Percentiles rank a stretch among this genome's conserved stretches.
These are phyloP conservation scores for Poecilia latipinna DNA, from an alignment of 2,113 vertebrate species.

Conservation along the genomic window DNA sequence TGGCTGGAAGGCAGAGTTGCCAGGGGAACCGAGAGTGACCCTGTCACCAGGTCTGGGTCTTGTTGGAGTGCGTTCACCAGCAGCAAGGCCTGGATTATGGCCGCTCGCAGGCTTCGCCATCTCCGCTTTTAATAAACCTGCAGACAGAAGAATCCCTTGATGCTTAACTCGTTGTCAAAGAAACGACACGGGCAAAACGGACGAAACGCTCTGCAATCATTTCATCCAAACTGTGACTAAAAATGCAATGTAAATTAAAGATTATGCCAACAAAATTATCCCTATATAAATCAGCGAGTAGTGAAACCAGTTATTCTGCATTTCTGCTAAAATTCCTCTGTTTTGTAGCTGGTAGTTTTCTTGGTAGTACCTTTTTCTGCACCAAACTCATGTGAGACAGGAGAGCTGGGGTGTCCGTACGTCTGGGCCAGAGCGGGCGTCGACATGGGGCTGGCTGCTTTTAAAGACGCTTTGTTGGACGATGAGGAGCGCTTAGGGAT, in stretches of 20 bases:
- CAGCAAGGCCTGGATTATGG: slow-evolving; percentile 79
- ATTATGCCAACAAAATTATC: too few species aligned
- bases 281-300: too few species aligned
- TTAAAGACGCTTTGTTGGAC: slow-evolving; percentile 80
- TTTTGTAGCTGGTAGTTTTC: background rate
- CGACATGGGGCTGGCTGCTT: slow-evolving; percentile 77
- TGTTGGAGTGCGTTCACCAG: slow-evolving; percentile 89
- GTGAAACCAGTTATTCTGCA: too few species aligned
- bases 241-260: too few species aligned
- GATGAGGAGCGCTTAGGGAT: slow-evolving; percentile 77
- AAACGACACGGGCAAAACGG: background rate
- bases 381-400: slow-evolving; percentile 81
- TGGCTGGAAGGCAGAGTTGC: slow-evolving; percentile 98
- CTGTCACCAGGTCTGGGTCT: slow-evolving; percentile 87
- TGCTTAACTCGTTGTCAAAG: background rate
- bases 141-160: background rate
- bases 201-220: background rate
- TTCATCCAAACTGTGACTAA: too few species aligned
- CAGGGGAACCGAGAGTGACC: slow-evolving; percentile 90
- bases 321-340: too few species aligned
- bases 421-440: slow-evolving; percentile 68
- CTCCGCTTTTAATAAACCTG: slow-evolving; percentile 86
- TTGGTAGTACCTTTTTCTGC: slow-evolving; percentile 86
- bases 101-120: slow-evolving; percentile 74
- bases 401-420: slow-evolving; percentile 81